Evolutionary conservation across 2,797 vertebrate species (phyloP).

Genomic region (Phyllotis vaccarum): DNA sequence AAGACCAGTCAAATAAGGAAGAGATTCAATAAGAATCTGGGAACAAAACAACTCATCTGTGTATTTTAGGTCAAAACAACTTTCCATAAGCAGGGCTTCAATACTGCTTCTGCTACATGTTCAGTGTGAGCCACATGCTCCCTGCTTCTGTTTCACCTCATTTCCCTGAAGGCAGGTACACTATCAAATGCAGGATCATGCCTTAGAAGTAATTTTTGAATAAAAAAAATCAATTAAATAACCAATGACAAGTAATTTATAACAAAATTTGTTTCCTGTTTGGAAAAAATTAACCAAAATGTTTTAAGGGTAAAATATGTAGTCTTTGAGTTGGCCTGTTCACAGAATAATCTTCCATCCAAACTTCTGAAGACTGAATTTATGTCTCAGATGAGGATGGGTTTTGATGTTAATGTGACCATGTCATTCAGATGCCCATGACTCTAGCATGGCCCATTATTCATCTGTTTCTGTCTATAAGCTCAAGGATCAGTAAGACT

Average conservation of each 20-base stretch:
- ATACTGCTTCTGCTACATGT: neutral
- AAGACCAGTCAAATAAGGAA: neutral
- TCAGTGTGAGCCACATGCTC: accelerated
- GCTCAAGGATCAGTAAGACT: neutral
- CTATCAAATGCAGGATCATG: neutral
- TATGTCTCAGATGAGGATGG: slow-evolving; percentile 3
- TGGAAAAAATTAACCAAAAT: neutral
- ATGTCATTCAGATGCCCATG: slow-evolving; percentile 60
- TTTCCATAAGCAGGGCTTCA: neutral
- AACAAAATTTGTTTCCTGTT: slow-evolving; percentile 24
- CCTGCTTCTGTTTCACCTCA: neutral
- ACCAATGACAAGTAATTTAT: slow-evolving; percentile 20
- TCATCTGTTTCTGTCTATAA: slow-evolving; percentile 33
- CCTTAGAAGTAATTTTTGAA: neutral
- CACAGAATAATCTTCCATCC: slow-evolving; percentile 73
- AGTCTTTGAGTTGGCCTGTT: slow-evolving; percentile 76
- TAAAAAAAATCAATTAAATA: slow-evolving; percentile 41
- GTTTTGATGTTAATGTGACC: slow-evolving; percentile 60
- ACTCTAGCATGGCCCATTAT: slow-evolving; percentile 22
- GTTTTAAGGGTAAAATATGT: slow-evolving; percentile 58
- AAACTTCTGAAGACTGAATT: slow-evolving; percentile 74
- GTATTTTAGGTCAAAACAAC: neutral
- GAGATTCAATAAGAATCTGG: neutral
- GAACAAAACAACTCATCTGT: neutral
- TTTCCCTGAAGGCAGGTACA: neutral